Evolutionary conservation across 92 coral and sea anemone species (phyloP).

Genomic region (Parazoanthus atlanticus): DNA sequence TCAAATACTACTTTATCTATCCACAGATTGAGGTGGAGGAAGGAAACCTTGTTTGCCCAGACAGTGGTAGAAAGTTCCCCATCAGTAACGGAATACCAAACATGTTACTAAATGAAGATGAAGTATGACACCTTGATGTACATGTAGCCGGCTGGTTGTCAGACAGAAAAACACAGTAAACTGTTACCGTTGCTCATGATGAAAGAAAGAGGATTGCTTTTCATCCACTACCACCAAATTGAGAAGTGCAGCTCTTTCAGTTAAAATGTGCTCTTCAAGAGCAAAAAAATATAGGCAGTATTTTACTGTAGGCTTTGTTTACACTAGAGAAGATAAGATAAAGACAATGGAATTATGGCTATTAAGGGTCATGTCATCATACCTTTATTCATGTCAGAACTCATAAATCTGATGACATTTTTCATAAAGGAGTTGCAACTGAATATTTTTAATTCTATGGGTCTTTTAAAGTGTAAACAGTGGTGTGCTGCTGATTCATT

Average conservation of each 20-base stretch:
- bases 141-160: not conserved
- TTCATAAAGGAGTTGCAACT: no score
- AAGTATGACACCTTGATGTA: slow-evolving; percentile 55
- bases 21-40: slow-evolving; percentile 91
- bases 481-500: no score
- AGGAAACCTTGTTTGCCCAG: slow-evolving; percentile 95
- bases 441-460: no score
- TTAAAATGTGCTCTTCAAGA: not conserved
- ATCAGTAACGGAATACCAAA: slow-evolving; percentile 97
- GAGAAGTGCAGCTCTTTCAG: not conserved
- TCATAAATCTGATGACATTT: no score
- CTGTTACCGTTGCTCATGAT: not conserved
- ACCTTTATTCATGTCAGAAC: no score
- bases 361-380: no score
- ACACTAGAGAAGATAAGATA: not conserved
- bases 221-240: not conserved
- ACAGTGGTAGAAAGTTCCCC: slow-evolving; percentile 93
- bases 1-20: not conserved
- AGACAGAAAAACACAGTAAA: not conserved
- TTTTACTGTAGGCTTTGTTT: not conserved
- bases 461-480: no score
- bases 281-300: not conserved
- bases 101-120: slow-evolving; percentile 98
- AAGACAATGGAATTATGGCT: no score
- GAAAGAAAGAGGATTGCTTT: not conserved